phyloP scores from a whole-genome alignment of 1,140 invertebrate genomes.

The Gryon sp. region DNA sequence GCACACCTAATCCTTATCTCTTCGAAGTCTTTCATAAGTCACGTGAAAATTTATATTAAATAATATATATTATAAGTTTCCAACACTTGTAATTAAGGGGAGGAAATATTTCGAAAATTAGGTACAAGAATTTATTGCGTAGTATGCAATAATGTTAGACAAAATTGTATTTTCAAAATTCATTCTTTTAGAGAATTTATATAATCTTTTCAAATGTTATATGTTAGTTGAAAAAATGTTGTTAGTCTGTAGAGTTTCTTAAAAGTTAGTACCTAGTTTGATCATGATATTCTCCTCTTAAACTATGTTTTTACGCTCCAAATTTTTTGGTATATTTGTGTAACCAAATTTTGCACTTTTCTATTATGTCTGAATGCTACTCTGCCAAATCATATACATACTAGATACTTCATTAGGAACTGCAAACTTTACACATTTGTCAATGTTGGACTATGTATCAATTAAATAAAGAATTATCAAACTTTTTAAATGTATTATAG shows the following conservation, averaged over 20 bases:
- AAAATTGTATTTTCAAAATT: too few relatives aligned
- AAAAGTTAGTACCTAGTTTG: too few relatives aligned
- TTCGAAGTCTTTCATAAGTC: slow-evolving; percentile 9
- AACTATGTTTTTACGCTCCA: slow-evolving; percentile 7
- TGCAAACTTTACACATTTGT: slow-evolving; percentile 26
- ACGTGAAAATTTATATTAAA: not conserved
- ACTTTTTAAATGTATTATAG: slow-evolving; percentile 49
- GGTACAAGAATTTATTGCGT: too few relatives aligned
- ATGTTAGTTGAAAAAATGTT: too few relatives aligned
- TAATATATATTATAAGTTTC: not conserved
- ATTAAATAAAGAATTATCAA: slow-evolving; percentile 54
- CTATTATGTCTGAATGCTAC: slow-evolving; percentile 30
- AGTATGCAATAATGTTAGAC: too few relatives aligned
- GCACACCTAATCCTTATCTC: slow-evolving; percentile 7
- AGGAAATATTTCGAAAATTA: too few relatives aligned
- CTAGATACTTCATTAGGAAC: slow-evolving; percentile 38
- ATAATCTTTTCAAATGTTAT: too few relatives aligned
- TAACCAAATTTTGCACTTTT: slow-evolving; percentile 40
- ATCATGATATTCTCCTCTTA: too few relatives aligned
- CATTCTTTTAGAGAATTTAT: too few relatives aligned
- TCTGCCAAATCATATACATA: slow-evolving; percentile 48
- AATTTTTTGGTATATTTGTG: not conserved
- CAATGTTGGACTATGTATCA: slow-evolving; percentile 37
- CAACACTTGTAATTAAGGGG: too few relatives aligned
- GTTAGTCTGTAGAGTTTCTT: too few relatives aligned